phyloP scores from a whole-genome alignment of 1,140 invertebrate species.

The Drosophila malerkotliana region DNA sequence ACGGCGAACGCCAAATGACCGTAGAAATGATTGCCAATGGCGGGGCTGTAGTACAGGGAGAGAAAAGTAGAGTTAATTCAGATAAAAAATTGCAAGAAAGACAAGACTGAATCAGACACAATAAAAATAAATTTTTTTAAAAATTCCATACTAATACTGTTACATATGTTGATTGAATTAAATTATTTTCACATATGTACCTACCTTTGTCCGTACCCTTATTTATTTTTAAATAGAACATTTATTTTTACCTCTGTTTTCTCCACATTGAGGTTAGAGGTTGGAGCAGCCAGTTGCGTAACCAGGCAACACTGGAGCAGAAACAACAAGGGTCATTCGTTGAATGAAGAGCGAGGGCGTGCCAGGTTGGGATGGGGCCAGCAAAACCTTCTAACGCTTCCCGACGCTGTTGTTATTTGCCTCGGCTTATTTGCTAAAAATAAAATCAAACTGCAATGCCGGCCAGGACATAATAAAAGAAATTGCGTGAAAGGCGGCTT shows the following conservation, averaged over 20 bases:
- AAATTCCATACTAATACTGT: no score
- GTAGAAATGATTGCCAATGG: conserved; percentile 75
- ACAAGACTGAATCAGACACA: neutral
- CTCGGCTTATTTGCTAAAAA: conserved; percentile 77
- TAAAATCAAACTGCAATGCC: conserved; percentile 75
- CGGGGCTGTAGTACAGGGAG: neutral
- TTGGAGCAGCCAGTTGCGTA: conserved; percentile 48
- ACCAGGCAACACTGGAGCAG: conserved; percentile 51
- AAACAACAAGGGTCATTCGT: conserved; percentile 58
- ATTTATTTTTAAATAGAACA: neutral
- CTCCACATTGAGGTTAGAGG: neutral
- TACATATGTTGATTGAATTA: neutral
- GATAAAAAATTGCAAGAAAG: neutral
- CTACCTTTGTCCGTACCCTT: no score
- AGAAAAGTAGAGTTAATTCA: neutral
- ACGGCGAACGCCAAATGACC: conserved; percentile 77
- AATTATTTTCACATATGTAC: neutral
- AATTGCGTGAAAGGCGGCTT: conserved; percentile 75
- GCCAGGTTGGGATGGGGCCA: neutral
- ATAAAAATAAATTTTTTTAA: neutral
- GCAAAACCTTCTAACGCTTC: conserved; percentile 30
- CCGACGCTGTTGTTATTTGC: conserved; percentile 61
- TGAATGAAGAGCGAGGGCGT: conserved; percentile 32
- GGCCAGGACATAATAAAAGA: conserved; percentile 62
- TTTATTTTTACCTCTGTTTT: neutral